Evolutionary conservation across 2,113 vertebrate species (phyloP), one percentile per base, ranked within the genome.

Genomic region (Reinhardtius hippoglossoides): DNA sequence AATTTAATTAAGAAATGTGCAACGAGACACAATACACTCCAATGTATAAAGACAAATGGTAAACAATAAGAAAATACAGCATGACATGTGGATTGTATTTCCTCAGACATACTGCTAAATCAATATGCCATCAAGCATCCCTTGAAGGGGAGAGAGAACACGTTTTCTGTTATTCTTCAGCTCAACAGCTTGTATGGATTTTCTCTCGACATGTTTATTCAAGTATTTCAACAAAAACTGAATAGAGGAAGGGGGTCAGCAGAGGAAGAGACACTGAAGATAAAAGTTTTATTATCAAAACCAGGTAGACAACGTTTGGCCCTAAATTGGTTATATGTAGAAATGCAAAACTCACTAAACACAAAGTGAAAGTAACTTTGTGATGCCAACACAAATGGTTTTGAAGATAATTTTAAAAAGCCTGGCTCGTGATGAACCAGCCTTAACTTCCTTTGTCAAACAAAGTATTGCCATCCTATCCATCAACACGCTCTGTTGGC

Each of bases 1-100:
- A 71, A 76, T 74, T 74, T 65, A 87, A 89, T 92, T 87, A 88
- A 87, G 79, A 87, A 82, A 85, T 85, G 80, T 70, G 55, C 64
- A 87, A 44, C 6, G 27, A 69, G 67, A 72, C 68, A 62, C 71
- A 86, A 74, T 78, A 72, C 75, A 46, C 35, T 60, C 8, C 13
- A 40, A 24, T 58, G 58, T 62, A 87, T 84, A 75, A 84, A 89
- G 71, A 61, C 72, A 63, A 87, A 85, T 80, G 42, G 68, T 20
- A 37, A 74, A 67, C 69, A 78, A 78, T 71, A 72, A 72, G 75
- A 87, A 83, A 84, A 82, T 52, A 70, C 52, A 64, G 54, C 27
- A 24, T 72, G 84, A 71, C 58, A 70, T 46, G 66, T 52, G 58
- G 56, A 69, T 75, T 63, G 23, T 58, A 40, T 85, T 86, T 67